These are phyloP conservation scores for Mylabris sibirica DNA, from an alignment of 2,888 invertebrate species.

Conservation along the genomic window DNA sequence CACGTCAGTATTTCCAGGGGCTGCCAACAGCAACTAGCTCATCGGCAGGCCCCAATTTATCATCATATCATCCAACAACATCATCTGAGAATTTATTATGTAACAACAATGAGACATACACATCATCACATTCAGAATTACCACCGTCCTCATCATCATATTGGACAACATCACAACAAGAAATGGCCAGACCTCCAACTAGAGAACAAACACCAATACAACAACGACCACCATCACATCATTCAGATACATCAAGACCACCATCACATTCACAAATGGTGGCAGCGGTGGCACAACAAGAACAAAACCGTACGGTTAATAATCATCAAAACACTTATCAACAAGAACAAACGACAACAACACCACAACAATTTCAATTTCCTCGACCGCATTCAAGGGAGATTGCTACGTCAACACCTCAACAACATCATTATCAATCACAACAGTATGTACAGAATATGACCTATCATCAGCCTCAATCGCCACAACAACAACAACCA, in stretches of 20 bases:
- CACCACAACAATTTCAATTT: slow-evolving; percentile 41
- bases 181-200: slow-evolving; percentile 33
- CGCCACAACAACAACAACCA: slow-evolving; percentile 36
- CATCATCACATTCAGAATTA: slow-evolving; percentile 26
- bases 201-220: slow-evolving; percentile 44
- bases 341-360: slow-evolving; percentile 46
- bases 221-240: slow-evolving; percentile 50
- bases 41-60: slow-evolving; percentile 50
- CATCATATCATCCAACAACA: slow-evolving; percentile 39
- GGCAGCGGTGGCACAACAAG: slow-evolving; percentile 29
- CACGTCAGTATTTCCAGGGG: slow-evolving; percentile 84
- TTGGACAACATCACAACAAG: slow-evolving; percentile 36
- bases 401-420: slow-evolving; percentile 39
- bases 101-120: slow-evolving; percentile 39
- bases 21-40: slow-evolving; percentile 66
- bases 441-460: slow-evolving; percentile 37
- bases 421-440: slow-evolving; percentile 43
- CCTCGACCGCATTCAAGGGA: slow-evolving; percentile 48
- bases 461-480: slow-evolving; percentile 36
- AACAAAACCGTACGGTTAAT: slow-evolving; percentile 57
- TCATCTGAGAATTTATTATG: slow-evolving; percentile 40
- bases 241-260: slow-evolving; percentile 49
- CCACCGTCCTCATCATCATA: slow-evolving; percentile 29
- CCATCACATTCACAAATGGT: slow-evolving; percentile 58
- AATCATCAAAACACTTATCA: slow-evolving; percentile 48